Conservation (phyloP, 2,888 invertebrate species). For the Sinopyrophorus schimmeli region DNA sequence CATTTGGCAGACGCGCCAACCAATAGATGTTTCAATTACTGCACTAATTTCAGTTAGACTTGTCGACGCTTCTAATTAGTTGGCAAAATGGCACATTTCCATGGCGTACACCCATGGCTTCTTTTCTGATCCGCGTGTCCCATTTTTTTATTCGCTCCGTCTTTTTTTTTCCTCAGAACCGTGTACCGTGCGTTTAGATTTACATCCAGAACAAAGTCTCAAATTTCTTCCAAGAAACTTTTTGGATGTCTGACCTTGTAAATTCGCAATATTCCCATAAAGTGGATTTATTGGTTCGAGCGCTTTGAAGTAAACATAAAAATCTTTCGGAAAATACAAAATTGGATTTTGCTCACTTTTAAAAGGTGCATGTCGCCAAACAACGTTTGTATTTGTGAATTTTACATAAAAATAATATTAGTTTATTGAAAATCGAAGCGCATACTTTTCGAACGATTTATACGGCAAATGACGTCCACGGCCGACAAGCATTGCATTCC, state of each 20-base stretch:
- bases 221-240: slow-evolving; percentile 24
- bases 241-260: slow-evolving; percentile 12
- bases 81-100: slow-evolving; percentile 13
- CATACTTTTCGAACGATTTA: slow-evolving; percentile 27
- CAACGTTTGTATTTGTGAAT: too few species aligned
- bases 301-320: too few species aligned
- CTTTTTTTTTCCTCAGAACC: slow-evolving; percentile 19
- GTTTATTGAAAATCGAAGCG: slow-evolving; percentile 22
- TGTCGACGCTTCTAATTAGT: slow-evolving; percentile 31
- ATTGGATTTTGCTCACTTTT: too few species aligned
- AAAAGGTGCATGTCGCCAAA: too few species aligned
- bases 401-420: slow-evolving; percentile 9
- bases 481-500: slow-evolving; percentile 24
- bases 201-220: slow-evolving; percentile 26
- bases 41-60: slow-evolving; percentile 29
- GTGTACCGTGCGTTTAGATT: slow-evolving; percentile 13
- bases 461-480: slow-evolving; percentile 26
- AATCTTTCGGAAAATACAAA: too few species aligned
- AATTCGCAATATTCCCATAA: slow-evolving; percentile 17
- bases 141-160: slow-evolving; percentile 1
- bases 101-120: background rate
- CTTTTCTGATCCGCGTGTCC: background rate
- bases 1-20: slow-evolving; percentile 36
- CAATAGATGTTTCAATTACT: slow-evolving; percentile 39
- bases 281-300: slow-evolving; percentile 11